These are phyloP conservation scores for Schizotus pectinicornis DNA, from an alignment of 2,888 invertebrate species.

Conservation along the genomic window DNA sequence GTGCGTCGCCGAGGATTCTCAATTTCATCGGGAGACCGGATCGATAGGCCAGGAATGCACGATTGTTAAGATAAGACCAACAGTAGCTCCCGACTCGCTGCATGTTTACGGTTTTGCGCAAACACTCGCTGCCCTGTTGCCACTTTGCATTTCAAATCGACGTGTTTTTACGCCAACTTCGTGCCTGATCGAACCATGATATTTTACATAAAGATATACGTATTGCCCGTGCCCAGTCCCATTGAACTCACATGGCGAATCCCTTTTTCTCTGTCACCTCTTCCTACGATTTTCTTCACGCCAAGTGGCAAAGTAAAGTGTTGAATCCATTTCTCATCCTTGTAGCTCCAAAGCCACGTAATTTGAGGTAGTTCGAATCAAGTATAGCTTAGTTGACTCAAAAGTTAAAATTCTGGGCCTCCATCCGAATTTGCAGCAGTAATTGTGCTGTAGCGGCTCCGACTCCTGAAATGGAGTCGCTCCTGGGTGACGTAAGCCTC, in stretches of 20 bases:
- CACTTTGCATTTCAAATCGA: slow-evolving; percentile 56
- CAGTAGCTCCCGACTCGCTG: slow-evolving; percentile 49
- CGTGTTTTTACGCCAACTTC: slow-evolving; percentile 55
- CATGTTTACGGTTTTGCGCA: slow-evolving; percentile 53
- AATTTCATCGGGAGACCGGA: slow-evolving; percentile 32
- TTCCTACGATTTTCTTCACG: no score
- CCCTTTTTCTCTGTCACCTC: slow-evolving; percentile 34
- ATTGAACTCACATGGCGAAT: slow-evolving; percentile 44
- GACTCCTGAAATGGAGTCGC: no score
- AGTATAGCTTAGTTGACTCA: no score
- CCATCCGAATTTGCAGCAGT: no score
- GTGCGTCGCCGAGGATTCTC: slow-evolving; percentile 27
- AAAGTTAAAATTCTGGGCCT: no score
- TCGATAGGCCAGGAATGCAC: slow-evolving; percentile 52
- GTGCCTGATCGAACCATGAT: slow-evolving; percentile 55
- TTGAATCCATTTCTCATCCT: no score
- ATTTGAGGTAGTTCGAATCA: no score
- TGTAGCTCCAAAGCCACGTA: no score
- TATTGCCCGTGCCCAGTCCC: slow-evolving; percentile 52
- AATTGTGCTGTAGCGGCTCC: no score
- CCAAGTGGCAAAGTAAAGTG: no score
- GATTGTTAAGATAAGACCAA: slow-evolving; percentile 52
- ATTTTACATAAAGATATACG: slow-evolving; percentile 55
- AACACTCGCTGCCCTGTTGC: slow-evolving; percentile 46
- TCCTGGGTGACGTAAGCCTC: neutral